Evolutionary conservation across 1,140 invertebrate species (phyloP), one percentile per base, ranked within the genome.

Genomic region (Asobara japonica): DNA sequence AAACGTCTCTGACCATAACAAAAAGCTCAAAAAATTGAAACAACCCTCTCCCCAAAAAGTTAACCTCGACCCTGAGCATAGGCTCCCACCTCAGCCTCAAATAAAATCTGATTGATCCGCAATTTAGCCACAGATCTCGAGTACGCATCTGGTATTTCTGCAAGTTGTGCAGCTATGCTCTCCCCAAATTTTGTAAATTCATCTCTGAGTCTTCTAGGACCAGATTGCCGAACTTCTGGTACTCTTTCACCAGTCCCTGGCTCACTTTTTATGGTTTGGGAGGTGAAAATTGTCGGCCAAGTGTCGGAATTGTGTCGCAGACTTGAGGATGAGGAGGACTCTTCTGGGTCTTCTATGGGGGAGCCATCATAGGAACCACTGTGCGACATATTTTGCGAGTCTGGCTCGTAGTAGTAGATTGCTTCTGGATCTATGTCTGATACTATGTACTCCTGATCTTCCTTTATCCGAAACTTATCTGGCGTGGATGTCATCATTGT

Each of bases 101-200:
- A 82, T 0, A 82, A 74, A 6, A 82, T 82, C 48, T 82, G 80
- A 48, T 82, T 82, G 60, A 82, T 82, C 64, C 78, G 78, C 0
- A 82, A 70, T 65, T 82, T 82, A 1, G 80, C 80, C 5, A 82
- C 80, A 7, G 80, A 81, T 41, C 80, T 80, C n/a, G 80, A 82
- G 7, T 82, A 82, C 0, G 80, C 81, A 25, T 82, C 80, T 0
- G 80, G 80, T 0, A 82, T 81, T 60, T 82, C 76, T 7, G 80
- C 80, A 1, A 82, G 61, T 31, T 82, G 80, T 1, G 78, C 62
- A 0, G 80, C 80, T 22, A 82, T 81, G 48, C 80, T 81, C 22
- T 82, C 80, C 1, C 78, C 80, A 51, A 82, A 82, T 62, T 82
- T 81, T 7, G 72, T 45, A n/a, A 75, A 82, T 38, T 82, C 80